Percentiles rank a stretch among this genome's conserved stretches.
phyloP scores from a whole-genome alignment of 2,113 vertebrate species.

The Macaca fascicularis region T2T-MFA8v1.1 NC_088387.1:68677001-68677500 shows the following conservation, averaged over 20 bases:
- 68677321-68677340: neutral
- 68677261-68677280: neutral
- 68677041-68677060: neutral
- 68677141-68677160: neutral
- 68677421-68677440: neutral
- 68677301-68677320: neutral
- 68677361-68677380: neutral
- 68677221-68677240: rapidly evolving
- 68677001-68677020: neutral
- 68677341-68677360: neutral
- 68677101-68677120: neutral
- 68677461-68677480: neutral
- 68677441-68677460: neutral
- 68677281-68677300: neutral
- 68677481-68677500: neutral
- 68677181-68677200: neutral
- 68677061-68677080: neutral
- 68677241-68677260: too few species aligned
- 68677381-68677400: neutral
- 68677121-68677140: neutral
- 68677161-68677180: neutral
- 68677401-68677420: neutral
- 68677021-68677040: neutral
- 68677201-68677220: neutral
- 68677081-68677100: neutral